These are phyloP conservation scores for Naja naja DNA, from an alignment of 2,113 vertebrate genomes.

Conservation along the genomic window DNA sequence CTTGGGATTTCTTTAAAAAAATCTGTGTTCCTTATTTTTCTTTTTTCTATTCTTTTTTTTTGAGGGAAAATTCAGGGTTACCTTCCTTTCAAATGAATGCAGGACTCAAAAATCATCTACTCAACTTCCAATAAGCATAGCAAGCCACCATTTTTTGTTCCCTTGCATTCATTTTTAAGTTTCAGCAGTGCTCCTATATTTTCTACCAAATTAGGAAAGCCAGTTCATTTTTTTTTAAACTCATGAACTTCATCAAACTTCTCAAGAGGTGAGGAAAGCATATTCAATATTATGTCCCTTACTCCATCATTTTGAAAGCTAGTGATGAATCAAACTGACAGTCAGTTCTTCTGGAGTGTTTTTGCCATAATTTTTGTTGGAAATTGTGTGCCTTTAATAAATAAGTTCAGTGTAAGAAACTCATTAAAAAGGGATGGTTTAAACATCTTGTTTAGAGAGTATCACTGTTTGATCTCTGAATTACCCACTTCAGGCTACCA, in stretches of 20 bases:
- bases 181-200: neutral
- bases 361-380: neutral
- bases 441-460: neutral
- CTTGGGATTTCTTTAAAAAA: neutral
- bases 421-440: neutral
- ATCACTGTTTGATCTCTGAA: neutral
- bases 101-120: neutral
- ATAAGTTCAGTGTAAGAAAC: neutral
- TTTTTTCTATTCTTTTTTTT: neutral
- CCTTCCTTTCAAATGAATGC: neutral
- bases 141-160: neutral
- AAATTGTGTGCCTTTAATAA: neutral
- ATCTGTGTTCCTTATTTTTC: neutral
- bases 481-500: neutral
- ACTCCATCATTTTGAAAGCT: neutral
- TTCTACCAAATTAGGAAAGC: neutral
- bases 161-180: neutral
- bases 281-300: neutral
- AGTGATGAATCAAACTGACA: neutral
- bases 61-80: neutral
- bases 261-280: neutral
- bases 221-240: neutral
- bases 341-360: neutral
- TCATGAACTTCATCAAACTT: neutral
- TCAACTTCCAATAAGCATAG: neutral